A percentile compares a stretch with the other conserved stretches of the same genome.
Evolutionary conservation across 37 sponge, comb jelly and placozoan species (phyloP).

Genomic region (Diacarnus erythraeanus): DNA sequence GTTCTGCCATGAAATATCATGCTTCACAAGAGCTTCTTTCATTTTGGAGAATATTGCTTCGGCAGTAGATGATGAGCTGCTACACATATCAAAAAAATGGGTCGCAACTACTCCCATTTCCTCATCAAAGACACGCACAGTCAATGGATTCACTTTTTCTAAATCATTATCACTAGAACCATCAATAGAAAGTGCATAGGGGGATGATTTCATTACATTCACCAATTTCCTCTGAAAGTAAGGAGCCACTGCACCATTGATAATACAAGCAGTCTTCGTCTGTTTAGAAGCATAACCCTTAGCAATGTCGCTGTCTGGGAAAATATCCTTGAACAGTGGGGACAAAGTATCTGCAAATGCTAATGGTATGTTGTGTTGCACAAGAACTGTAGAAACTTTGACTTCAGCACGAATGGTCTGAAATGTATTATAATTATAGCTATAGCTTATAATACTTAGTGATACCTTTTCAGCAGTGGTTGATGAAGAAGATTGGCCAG

Average conservation of each 20-base stretch:
- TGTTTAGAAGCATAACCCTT: no score
- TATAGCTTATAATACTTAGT: no score
- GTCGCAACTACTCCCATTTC: slow-evolving; percentile 18
- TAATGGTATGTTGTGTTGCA: slow-evolving; percentile 55
- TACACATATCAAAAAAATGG: slow-evolving; percentile 62
- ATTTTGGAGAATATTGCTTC: slow-evolving; percentile 51
- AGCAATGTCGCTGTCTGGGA: no score
- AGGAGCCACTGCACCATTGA: slow-evolving; percentile 59
- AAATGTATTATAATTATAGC: no score
- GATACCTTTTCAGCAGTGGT: no score
- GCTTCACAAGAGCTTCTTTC: slow-evolving; percentile 19
- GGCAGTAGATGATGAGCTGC: slow-evolving; percentile 26
- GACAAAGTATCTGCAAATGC: slow-evolving; percentile 52
- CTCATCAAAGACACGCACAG: slow-evolving; percentile 41
- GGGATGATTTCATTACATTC: slow-evolving; percentile 40
- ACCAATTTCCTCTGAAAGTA: slow-evolving; percentile 38
- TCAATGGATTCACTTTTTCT: slow-evolving; percentile 68
- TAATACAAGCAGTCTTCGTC: slow-evolving; percentile 73
- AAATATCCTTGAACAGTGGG: slow-evolving; percentile 38
- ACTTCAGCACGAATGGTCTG: slow-evolving; percentile 46
- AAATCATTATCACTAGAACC: slow-evolving; percentile 70
- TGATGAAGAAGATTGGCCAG: no score
- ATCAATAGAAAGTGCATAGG: slow-evolving; percentile 65
- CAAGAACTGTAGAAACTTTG: slow-evolving; percentile 49
- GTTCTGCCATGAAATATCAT: slow-evolving; percentile 40